Base-by-base conservation (phyloP, 2,113 vertebrate genomes). In the Ophthalmotilapia sp. region DNA sequence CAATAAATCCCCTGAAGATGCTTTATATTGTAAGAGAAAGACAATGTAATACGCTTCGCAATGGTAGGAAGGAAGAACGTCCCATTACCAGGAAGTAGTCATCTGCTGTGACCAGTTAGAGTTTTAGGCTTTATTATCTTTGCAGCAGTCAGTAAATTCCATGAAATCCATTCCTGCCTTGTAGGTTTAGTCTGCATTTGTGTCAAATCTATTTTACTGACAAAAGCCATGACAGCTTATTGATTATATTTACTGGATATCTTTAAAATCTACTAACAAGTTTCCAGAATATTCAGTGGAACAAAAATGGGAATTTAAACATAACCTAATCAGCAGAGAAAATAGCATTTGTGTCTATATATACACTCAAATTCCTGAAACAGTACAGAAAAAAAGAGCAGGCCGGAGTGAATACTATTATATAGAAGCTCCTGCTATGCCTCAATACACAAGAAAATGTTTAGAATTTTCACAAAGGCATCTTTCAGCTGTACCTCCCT, bases 401-500 rank as follows among this genome's bases (percentile, higher is more conserved):
- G 3, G 6, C 42, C 31, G 15, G 42, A 31, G 1, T 33, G 45
- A 77, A 19, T 77, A 13, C 45, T 77, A n/a, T 77, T 40, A 68
- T 68, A 4, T 68, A 21, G 36, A 68, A 51, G 45, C 73, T 51
- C 6, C 26, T 8, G 10, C 17, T 51, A 31, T 51, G 17, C 26
- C 42, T 31, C 26, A 77, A 31, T n/a, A 33, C 45, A 77, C 17
- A 2, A 51, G 26, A 77, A 77, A 77, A 77, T 51, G 10, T 51
- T 51, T 33, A 33, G 73, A 77, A 77, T 77, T 77, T 77, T 33
- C 45, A 51, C 23, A 51, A 49, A 51, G 73, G 26, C 45, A 51
- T 77, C 15, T 77, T 51, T 51, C 73, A 77, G 45, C 73, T 77
- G 45, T 33, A 77, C 26, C 45, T 51, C 73, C 45, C 45, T 77